Conservation (phyloP, 2,113 vertebrate species). For the Pangasianodon hypophthalmus region DNA sequence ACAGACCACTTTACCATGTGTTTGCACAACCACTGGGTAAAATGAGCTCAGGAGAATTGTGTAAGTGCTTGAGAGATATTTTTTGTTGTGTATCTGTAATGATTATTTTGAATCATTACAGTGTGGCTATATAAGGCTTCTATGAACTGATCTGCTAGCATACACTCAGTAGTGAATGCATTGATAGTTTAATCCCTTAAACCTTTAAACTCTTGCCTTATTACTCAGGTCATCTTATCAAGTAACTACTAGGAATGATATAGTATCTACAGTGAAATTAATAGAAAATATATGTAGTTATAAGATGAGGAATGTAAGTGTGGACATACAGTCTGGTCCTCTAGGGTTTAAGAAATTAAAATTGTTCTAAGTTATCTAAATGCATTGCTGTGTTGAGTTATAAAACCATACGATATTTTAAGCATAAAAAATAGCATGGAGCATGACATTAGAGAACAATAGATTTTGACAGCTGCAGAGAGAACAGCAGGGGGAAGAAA, state of each 20-base stretch:
- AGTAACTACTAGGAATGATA: not conserved
- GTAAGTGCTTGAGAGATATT: not conserved
- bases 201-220: not conserved
- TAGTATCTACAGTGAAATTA: not conserved
- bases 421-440: not conserved
- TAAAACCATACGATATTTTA: not conserved
- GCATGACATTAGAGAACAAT: conserved; percentile 20
- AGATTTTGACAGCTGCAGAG: conserved; percentile 33
- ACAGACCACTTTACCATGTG: not conserved
- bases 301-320: not conserved
- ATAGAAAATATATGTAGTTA: not conserved
- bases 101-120: conserved; percentile 2
- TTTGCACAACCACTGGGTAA: conserved; percentile 2
- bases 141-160: not conserved
- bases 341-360: not conserved
- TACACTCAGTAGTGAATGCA: not conserved
- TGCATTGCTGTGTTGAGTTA: not conserved
- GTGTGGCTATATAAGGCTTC: not conserved
- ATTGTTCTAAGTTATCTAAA: not conserved
- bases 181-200: not conserved
- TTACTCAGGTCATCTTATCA: not conserved
- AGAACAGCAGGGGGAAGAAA: conserved; percentile 10
- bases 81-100: not conserved
- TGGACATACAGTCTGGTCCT: not conserved
- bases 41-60: not conserved